Conservation (phyloP, 1,140 invertebrate species). For the Atta cephalotes region DNA sequence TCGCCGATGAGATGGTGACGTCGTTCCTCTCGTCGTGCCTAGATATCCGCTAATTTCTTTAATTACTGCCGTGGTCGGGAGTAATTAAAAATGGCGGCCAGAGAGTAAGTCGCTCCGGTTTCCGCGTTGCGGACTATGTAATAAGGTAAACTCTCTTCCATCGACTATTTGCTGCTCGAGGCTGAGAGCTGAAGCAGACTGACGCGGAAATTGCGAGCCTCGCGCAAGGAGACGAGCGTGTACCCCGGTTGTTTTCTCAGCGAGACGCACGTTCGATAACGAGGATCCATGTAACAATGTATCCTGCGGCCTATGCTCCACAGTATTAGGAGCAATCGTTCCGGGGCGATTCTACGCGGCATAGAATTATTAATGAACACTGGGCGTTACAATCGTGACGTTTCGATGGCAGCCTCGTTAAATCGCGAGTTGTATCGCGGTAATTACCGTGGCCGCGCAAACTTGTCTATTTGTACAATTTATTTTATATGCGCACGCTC, state of each 20-base stretch:
- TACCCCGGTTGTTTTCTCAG: conserved; percentile 42
- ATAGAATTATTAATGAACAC: conserved; percentile 38
- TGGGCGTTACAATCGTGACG: conserved; percentile 45
- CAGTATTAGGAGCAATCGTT: conserved; percentile 39
- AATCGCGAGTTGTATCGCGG: conserved; percentile 30
- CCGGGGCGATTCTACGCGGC: conserved; percentile 21
- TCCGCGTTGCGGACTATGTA: conserved; percentile 75
- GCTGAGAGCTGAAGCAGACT: conserved; percentile 21
- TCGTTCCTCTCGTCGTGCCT: conserved; percentile 28
- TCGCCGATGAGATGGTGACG: conserved; percentile 42
- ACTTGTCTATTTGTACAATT: conserved; percentile 38
- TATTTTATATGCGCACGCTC: conserved; percentile 24
- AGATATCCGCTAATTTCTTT: conserved; percentile 79
- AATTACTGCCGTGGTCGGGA: conserved; percentile 75
- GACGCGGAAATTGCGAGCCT: conserved; percentile 56
- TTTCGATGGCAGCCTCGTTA: conserved; percentile 48
- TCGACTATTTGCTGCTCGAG: conserved; percentile 41
- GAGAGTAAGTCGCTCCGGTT: conserved; percentile 73
- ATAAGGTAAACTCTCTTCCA: conserved; percentile 75
- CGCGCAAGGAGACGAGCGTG: conserved; percentile 13
- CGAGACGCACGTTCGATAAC: conserved; percentile 30
- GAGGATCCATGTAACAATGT: conserved; percentile 58
- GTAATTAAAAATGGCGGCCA: conserved; percentile 79
- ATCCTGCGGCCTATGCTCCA: conserved; percentile 45
- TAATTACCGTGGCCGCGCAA: conserved; percentile 35